These are phyloP conservation scores for Malurus cyaneus DNA, from an alignment of 2,113 vertebrate genomes.

Conservation along the genomic window DNA sequence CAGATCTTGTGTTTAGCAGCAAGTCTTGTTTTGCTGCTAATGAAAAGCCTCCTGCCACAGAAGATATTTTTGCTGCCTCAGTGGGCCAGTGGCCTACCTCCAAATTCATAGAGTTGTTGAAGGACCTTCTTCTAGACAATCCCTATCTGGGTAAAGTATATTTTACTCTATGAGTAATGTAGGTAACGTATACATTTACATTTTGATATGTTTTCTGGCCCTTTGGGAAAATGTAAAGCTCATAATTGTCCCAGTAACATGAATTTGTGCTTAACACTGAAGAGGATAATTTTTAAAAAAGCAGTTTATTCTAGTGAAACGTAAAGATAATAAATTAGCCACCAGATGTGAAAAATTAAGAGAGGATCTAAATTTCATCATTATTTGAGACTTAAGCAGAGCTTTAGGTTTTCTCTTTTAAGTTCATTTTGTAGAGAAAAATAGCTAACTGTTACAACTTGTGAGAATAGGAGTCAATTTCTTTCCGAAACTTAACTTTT, in stretches of 20 bases:
- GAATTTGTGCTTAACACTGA: background rate
- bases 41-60: background rate
- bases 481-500: background rate
- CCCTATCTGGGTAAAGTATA: background rate
- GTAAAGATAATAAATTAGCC: background rate
- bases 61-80: background rate
- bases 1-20: background rate
- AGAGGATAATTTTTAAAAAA: background rate
- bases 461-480: background rate
- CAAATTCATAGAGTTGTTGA: background rate
- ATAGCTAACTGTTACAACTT: background rate
- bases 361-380: background rate
- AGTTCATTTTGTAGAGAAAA: background rate
- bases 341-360: background rate
- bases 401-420: background rate
- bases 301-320: background rate
- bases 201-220: background rate
- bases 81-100: background rate
- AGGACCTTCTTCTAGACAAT: background rate
- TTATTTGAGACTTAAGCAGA: background rate
- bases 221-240: background rate
- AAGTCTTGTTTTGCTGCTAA: background rate
- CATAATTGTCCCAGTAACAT: background rate
- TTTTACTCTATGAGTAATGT: background rate
- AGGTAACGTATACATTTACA: background rate